Evolutionary conservation across 2,797 vertebrate genomes (phyloP).

Genomic region (Mormyrus hasselquistii): DNA sequence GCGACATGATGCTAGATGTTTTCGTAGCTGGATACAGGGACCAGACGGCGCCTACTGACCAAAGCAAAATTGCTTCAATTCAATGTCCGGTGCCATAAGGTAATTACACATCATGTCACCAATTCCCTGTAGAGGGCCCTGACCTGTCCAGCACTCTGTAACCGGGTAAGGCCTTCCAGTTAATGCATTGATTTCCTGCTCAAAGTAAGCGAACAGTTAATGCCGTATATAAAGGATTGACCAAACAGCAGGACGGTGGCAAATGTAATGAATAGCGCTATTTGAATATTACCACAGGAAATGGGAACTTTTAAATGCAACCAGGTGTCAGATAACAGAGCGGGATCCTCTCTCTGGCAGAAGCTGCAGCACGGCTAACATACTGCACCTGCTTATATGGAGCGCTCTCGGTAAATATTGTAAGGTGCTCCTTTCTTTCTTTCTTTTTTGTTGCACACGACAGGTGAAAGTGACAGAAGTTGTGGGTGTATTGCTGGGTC

Average conservation of each 20-base stretch:
- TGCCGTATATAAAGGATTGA: slow-evolving; percentile 19
- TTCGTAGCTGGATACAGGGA: slow-evolving; percentile 8
- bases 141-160: slow-evolving; percentile 16
- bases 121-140: slow-evolving; percentile 23
- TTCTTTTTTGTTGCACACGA: neutral
- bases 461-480: neutral
- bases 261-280: slow-evolving; percentile 5
- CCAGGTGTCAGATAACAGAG: neutral
- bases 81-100: slow-evolving; percentile 2
- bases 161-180: slow-evolving; percentile 19
- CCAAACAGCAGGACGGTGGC: neutral
- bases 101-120: slow-evolving; percentile 21
- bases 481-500: neutral
- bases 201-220: slow-evolving; percentile 29
- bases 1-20: neutral
- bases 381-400: neutral
- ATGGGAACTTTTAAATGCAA: neutral
- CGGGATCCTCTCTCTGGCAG: neutral
- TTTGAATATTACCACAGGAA: slow-evolving; percentile 5
- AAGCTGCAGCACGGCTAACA: neutral
- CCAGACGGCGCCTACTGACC: slow-evolving; percentile 13
- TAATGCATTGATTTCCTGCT: slow-evolving; percentile 35
- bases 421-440: neutral
- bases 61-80: slow-evolving; percentile 30
- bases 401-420: neutral